Base-by-base conservation (phyloP, 2,888 invertebrate species). In the Chelonus formosanus region DNA sequence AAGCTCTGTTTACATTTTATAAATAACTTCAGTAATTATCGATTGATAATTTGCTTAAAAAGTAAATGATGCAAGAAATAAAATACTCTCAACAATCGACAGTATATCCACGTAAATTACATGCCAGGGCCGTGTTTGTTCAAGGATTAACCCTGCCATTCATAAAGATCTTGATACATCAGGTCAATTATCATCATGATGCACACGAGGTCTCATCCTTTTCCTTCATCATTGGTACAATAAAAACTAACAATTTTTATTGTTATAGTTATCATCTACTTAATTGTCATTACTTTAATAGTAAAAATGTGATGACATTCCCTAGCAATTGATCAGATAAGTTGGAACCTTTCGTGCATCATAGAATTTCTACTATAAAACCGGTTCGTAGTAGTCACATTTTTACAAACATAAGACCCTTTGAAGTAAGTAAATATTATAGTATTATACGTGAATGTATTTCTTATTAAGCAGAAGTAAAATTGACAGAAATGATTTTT, bases 21-120 rank as follows among this genome's bases (percentile, higher is more conserved):
- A 40, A 40, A 40, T 40, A 40, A 40, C 40, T 40, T 5, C 40
- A 40, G 34, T n/a, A 5, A 53, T 53, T 53, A 32, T 53, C 36
- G 54, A 5, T 52, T 54, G 10, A 36, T 10, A 40, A 40, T 40
- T 40, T 40, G 40, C 40, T 40, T 40, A 40, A 40, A 6, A 5
- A 40, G 40, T 40, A 40, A 40, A 40, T 40, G 40, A 36, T 40
- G 10, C 10, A 54, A 54, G 5, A 36, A 47, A 40, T 3, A 20
- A 8, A 31, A 31, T 56, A 6, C 10, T 10, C n/a, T 36, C 31
- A 44, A 65, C 61, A 45, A 69, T 71, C 70, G 69, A 69, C 67
- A 71, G 69, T 73, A 67, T 69, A 70, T 68, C 52, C 68, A 70
- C 72, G 70, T 73, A 70, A 67, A 70, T 69, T 70, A 69, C 71